phyloP scores from a whole-genome alignment of 2,113 vertebrate genomes.

The Todiramphus saurophagus region DNA sequence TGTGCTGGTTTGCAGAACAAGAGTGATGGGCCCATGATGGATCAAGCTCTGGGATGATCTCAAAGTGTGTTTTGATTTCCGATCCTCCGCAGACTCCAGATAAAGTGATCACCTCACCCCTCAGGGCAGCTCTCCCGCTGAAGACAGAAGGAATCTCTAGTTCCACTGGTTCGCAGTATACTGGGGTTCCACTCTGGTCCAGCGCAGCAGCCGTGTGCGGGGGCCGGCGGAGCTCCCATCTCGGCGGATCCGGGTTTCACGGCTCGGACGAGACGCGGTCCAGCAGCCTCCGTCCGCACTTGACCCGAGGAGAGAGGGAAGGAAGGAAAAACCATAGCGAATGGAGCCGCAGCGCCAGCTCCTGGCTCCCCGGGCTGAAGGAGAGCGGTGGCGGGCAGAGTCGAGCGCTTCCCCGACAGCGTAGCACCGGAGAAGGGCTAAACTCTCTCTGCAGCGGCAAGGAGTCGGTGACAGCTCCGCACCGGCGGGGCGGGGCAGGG shows the following conservation, averaged over 20 bases:
- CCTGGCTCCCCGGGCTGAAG: too few relatives aligned
- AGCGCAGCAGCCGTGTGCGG: neutral
- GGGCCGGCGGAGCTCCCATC: neutral
- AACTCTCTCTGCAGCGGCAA: too few relatives aligned
- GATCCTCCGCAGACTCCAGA: neutral
- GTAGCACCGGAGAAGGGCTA: accelerated
- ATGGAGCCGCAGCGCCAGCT: neutral
- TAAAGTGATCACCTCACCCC: too few relatives aligned
- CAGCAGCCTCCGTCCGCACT: neutral
- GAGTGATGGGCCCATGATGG: accelerated
- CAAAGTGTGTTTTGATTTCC: neutral
- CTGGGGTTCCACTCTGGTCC: neutral
- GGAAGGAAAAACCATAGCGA: too few relatives aligned
- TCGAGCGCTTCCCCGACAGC: neutral
- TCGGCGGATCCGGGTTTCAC: too few relatives aligned
- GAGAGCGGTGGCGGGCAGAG: too few relatives aligned
- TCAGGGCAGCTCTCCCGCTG: neutral
- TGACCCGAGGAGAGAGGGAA: neutral
- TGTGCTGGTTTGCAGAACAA: accelerated
- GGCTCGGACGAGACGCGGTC: neutral
- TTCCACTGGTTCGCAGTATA: accelerated
- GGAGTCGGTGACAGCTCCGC: neutral
- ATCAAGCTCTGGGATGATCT: accelerated
- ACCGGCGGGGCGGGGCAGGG: neutral
- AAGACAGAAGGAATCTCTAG: neutral